phyloP scores from a whole-genome alignment of 2,797 vertebrate genomes.

The Channallabes apus region DNA sequence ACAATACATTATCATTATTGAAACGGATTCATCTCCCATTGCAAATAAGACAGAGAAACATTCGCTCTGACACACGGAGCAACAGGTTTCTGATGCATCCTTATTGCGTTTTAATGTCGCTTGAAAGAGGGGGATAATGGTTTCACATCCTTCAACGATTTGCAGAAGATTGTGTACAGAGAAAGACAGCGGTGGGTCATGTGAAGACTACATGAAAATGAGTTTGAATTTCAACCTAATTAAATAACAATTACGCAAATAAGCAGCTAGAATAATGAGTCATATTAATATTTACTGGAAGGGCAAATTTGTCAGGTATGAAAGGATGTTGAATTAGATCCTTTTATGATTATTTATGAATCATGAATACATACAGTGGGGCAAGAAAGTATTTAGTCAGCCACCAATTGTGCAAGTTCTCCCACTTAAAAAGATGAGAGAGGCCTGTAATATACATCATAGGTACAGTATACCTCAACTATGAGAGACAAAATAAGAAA shows the following conservation, averaged over 20 bases:
- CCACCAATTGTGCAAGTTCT: no score
- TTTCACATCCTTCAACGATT: background rate
- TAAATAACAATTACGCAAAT: background rate
- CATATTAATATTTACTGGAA: background rate
- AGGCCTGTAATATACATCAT: no score
- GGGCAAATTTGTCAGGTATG: background rate
- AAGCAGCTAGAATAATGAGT: background rate
- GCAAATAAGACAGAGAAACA: conserved; percentile 31
- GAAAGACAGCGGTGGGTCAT: background rate
- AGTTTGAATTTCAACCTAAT: background rate
- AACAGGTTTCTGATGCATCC: background rate
- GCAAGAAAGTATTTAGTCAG: no score
- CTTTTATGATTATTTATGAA: no score
- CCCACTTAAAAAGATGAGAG: no score
- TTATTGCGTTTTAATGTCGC: background rate
- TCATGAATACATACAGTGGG: no score
- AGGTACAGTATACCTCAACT: no score
- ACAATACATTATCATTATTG: conserved; percentile 7
- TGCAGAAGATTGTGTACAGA: background rate
- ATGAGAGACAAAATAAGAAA: no score
- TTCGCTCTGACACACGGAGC: conserved; percentile 22
- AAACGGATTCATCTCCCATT: conserved; percentile 29
- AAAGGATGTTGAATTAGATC: background rate
- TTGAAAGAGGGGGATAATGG: background rate
- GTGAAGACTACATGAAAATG: background rate